phyloP scores from a whole-genome alignment of 2,888 invertebrate species.

The Latrodectus elegans region DNA sequence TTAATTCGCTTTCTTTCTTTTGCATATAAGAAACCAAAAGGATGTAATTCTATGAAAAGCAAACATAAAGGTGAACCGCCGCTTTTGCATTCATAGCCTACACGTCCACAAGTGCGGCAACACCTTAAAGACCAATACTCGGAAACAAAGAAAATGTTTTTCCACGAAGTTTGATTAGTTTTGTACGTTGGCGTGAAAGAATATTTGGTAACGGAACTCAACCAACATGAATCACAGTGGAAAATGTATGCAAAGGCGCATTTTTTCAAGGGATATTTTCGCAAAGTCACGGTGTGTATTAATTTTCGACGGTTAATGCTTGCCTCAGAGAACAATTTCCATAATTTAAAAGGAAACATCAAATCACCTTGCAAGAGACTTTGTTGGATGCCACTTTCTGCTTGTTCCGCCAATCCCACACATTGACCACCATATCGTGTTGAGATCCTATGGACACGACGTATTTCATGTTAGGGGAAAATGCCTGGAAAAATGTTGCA shows the following conservation, averaged over 20 bases:
- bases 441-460: conserved; percentile 97
- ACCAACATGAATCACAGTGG: no score
- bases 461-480: conserved; percentile 95
- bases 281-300: no score
- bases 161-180: conserved; percentile 6
- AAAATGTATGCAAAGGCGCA: no score
- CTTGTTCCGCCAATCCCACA: conserved; percentile 97
- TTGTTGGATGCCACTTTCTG: conserved; percentile 97
- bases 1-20: background rate
- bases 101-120: conserved; percentile 7
- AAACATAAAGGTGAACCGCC: conserved; percentile 17
- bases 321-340: no score
- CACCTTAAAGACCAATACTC: conserved; percentile 38
- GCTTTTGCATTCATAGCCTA: conserved; percentile 27
- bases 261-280: no score
- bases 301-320: no score
- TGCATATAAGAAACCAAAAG: background rate
- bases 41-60: background rate
- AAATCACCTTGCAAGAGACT: conserved; percentile 79
- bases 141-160: conserved; percentile 17
- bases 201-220: no score
- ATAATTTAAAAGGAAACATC: background rate
- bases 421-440: conserved; percentile 98
- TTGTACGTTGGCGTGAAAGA: background rate
- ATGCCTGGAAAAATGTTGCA: conserved; percentile 80